Base-by-base conservation (phyloP, 2,113 vertebrate genomes). In the Hyaena hyaena region DNA sequence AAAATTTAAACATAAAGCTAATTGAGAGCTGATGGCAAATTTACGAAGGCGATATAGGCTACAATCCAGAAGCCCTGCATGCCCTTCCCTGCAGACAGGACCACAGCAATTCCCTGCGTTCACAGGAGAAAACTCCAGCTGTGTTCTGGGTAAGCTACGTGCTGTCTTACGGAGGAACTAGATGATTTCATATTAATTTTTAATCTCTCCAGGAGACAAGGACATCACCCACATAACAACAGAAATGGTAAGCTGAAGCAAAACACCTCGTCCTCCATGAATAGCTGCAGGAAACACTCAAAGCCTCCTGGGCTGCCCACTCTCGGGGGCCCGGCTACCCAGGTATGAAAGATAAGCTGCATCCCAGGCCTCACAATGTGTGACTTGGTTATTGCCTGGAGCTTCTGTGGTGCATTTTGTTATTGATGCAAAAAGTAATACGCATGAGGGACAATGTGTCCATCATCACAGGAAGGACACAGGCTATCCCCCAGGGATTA, bases 151-250 rank as follows among this genome's bases (percentile, higher is more conserved):
- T 48, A 74, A 84, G 35, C 8, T 24, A 93, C 28, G 50, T 85
- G 58, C 24, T 81, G 2, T 63, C 53, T 39, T 43, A 83, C 33
- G 84, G 48, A 63, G 19, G 31, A 88, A 74, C 23, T 55, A 76
- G 73, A 53, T 14, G 28, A 50, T 71, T 88, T 94, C 26, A 43
- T 71, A 77, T 63, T 55, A 35, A 17, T 73, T 95, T 92, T 69
- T 26, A 83, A 28, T 90, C 85, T 85, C 81, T 96, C 24, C 65
- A 88, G 68, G 95, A 53, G 50, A 97, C 33, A 91, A 79, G 66
- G 88, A 66, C 24, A 28, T n/a, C 48, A 66, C 26, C 24, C 58
- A 4, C 2, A 5, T n/a, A 82, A 91, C 61, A 91, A 77, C 23
- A 88, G 55, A 45, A 55, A 45, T 58, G 6, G 33, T 76, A 50